Base-by-base conservation (phyloP, 2,888 invertebrate species). In the Chydorus sphaericus region DNA sequence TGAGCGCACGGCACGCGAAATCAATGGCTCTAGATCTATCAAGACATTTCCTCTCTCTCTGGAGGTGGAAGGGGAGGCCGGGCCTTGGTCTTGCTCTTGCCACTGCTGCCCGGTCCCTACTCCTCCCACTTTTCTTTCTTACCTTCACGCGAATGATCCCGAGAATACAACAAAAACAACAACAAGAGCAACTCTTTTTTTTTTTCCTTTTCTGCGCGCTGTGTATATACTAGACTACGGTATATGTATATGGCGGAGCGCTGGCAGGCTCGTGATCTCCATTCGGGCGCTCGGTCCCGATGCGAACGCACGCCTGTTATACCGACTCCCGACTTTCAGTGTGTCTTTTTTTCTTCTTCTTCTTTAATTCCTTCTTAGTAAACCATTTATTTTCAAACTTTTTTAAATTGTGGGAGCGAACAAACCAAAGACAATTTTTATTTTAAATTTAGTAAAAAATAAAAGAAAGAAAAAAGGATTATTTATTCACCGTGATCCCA, bases 211-310 rank as follows among this genome's bases (percentile, higher is more conserved):
- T 44, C 44, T 11, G 4, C 39, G 11, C 44, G 44, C 16, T n/a
- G 44, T 44, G 33, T 33, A 14, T 14, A 33, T 10, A 8, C 33
- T 23, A 28, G 26, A 26, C 23, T 8, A 20, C 38, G 3, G 10
- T 44, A n/a, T 44, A 44, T 44, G 26, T 26, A 23, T 44, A 44
- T 44, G 44, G 44, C 44, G 44, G n/a, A 44, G 26, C 44, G 28
- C 44, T 44, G 14, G 44, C 44, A 23, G 18, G n/a, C n/a, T n/a
- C n/a, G 26, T 44, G 44, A 44, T 44, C 44, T 44, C 28, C 44
- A 44, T 44, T 44, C 44, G 44, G 44, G 44, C 44, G 44, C 44
- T 28, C 44, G 44, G 44, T 44, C 44, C 44, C 44, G 44, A 44
- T 26, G 26, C 28, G 44, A 44, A 44, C 44, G 44, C 44, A 44